Evolutionary conservation across 2,888 invertebrate genomes (phyloP), one percentile per base, ranked within the genome.

Genomic region (Cataglyphis livida): DNA sequence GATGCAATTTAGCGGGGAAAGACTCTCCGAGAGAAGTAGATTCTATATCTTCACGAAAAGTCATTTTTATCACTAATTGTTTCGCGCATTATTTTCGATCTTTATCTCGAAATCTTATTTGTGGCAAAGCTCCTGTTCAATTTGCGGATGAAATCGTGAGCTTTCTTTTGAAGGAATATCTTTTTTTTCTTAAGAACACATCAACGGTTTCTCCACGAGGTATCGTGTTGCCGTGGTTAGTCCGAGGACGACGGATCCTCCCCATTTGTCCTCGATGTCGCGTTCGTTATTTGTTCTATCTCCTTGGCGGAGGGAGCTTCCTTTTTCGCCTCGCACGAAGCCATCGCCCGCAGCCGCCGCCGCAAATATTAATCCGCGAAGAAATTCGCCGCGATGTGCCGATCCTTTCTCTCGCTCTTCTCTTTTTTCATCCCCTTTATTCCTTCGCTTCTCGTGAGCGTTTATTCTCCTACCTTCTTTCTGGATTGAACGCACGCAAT

Each of bases 311-410:
- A 4, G 18, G 9, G 7, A 32, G 48, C 62, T 41, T 25, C 48
- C 78, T 66, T 84, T 84, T 70, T 71, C 65, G 44, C 15, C 44
- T 54, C 38, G 78, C 51, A 41, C 3, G 15, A 28, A 66, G 21
- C 44, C 70, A 81, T 78, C 71, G 82, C 68, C 81, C 68, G 59
- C 75, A 83, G 76, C 73, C 75, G 76, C 66, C 38, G 75, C 73
- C 54, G 81, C 66, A 87, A 90, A 88, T 89, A 89, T 89, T 89
- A 89, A 90, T 88, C 78, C 86, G 78, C 73, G 73, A 86, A 87
- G 87, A 89, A 90, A 82, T 87, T 88, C 68, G 38, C 54, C 76
- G 76, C 48, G 75, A 59, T 82, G 71, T 71, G 82, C 73, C 68
- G 84, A 78, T 66, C 41, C 62, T 64, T 38, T n/a, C 28, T 35